Base-by-base conservation (phyloP, 2,888 invertebrate genomes). In the Mythimna pallens region DNA sequence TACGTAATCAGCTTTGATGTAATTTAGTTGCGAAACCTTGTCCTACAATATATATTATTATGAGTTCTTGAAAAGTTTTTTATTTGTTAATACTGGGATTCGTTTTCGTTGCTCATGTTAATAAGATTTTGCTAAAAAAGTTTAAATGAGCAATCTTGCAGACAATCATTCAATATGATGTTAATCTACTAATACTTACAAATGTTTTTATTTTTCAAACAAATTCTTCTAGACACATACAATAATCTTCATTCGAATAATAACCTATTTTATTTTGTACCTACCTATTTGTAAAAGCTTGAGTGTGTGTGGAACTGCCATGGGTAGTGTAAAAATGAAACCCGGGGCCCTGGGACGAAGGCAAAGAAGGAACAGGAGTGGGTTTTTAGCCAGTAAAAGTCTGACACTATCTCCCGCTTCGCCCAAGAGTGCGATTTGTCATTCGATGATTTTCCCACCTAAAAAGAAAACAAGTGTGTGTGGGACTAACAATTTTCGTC, bases 1-100 rank as follows among this genome's bases (percentile, higher is more conserved):
- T 36, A 20, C 12, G 20, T 67, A 70, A 73, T 77, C 70, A 10
- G 59, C 65, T 73, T 71, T 36, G 20, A 36, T 12, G n/a, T 30
- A 8, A 30, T 77, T 65, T 70, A 52, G 73, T 68, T 65, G 20
- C 12, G 9, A 52, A 70, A 73, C 58, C 22, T 10, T 62, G 6
- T 58, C 17, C 5, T 58, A 10, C 12, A n/a, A 40, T 10, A 1
- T n/a, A 25, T 59, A 47, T 54, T 77, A 20, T 58, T 20, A 20
- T 52, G 8, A 52, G n/a, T 9, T 30, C 2, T 17, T 8, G 22
- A 8, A 20, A 50, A 50, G 50, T 50, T 50, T 50, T 52, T 9
- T 52, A 5, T 17, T 50, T 50, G 7, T 7, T 50, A n/a, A 8
- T 50, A n/a, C n/a, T 20, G n/a, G 50, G n/a, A 20, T n/a, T 52